phyloP scores from a whole-genome alignment of 2,888 invertebrate genomes.

The Catonia carolina region DNA sequence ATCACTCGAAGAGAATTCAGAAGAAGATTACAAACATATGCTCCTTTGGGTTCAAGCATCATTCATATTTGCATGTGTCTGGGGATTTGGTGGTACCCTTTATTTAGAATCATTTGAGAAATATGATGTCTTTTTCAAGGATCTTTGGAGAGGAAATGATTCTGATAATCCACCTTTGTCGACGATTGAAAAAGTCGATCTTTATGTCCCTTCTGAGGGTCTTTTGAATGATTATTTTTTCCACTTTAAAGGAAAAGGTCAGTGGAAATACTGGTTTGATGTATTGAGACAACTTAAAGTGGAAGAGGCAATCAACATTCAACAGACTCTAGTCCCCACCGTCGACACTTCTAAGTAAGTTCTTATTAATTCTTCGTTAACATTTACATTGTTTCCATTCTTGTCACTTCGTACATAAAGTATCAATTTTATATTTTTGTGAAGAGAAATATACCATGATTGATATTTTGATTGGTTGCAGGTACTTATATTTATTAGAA shows the following conservation, averaged over 20 bases:
- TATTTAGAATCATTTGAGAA: slow-evolving; percentile 60
- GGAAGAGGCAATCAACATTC: slow-evolving; percentile 39
- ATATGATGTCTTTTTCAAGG: slow-evolving; percentile 46
- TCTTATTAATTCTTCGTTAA: neutral
- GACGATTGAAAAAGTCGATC: slow-evolving; percentile 59
- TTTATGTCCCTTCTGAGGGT: slow-evolving; percentile 70
- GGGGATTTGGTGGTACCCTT: slow-evolving; percentile 80
- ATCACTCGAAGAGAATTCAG: slow-evolving; percentile 53
- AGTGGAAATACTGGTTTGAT: slow-evolving; percentile 84
- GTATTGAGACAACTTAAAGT: slow-evolving; percentile 57
- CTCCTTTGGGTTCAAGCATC: slow-evolving; percentile 69
- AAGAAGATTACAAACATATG: slow-evolving; percentile 44
- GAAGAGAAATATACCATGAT: neutral
- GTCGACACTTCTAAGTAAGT: slow-evolving; percentile 64
- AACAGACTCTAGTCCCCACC: slow-evolving; percentile 72
- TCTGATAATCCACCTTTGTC: slow-evolving; percentile 48
- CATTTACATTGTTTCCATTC: too few relatives aligned
- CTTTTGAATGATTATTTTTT: slow-evolving; percentile 75
- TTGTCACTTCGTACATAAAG: neutral
- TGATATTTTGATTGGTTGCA: slow-evolving; percentile 40
- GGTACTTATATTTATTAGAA: slow-evolving; percentile 67
- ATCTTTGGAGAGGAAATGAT: slow-evolving; percentile 41
- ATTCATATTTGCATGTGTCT: slow-evolving; percentile 65
- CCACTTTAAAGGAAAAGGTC: slow-evolving; percentile 72
- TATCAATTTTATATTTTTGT: neutral